Evolutionary conservation across 1,140 invertebrate species (phyloP), one percentile per base, ranked within the genome.

Genomic region (Musca vetustissima): DNA sequence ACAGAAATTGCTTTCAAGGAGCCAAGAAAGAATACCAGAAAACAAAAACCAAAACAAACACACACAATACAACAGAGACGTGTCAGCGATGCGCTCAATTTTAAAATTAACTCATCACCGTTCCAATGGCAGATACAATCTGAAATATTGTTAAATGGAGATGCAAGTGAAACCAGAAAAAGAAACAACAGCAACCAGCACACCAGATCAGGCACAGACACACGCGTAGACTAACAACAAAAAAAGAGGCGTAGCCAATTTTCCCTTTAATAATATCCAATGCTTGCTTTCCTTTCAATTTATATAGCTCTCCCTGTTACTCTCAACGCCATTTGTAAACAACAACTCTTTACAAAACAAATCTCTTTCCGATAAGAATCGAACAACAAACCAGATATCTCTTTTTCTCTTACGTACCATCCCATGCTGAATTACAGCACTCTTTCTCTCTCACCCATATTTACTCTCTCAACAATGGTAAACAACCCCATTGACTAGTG

Each of bases 101-200:
- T 61, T 61, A 61, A 61, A 61, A 61, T 61, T 61, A 61, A 61
- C 57, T 61, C 57, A 61, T 61, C 57, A 61, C 57, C 57, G 57
- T 43, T 61, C 57, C 57, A 61, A 61, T 61, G 36, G 57, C 57
- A 61, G 57, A 61, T 61, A 61, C 57, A 36, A 61, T 61, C 57
- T 61, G 57, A 61, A 32, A 22, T 57, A 36, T 36, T 61, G 25
- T 59, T 15, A 36, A 61, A 61, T 61, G 57, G 57, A 43, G 36
- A 61, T 61, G 57, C 57, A 36, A 61, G 36, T 24, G 57, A 61
- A 36, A 61, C 57, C 28, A 43, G 55, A 59, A 9, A 59, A 19
- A 52, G 21, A 17, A 52, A 52, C 13, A 59, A 59, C 4, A 61
- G 19, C 57, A 61, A n/a, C 19, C 19, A 61, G 57, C 21, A 61